A percentile compares a stretch with the other conserved stretches of the same genome.
phyloP scores from a whole-genome alignment of 2,113 vertebrate genomes.

The Thryonomys swinderianus region DNA sequence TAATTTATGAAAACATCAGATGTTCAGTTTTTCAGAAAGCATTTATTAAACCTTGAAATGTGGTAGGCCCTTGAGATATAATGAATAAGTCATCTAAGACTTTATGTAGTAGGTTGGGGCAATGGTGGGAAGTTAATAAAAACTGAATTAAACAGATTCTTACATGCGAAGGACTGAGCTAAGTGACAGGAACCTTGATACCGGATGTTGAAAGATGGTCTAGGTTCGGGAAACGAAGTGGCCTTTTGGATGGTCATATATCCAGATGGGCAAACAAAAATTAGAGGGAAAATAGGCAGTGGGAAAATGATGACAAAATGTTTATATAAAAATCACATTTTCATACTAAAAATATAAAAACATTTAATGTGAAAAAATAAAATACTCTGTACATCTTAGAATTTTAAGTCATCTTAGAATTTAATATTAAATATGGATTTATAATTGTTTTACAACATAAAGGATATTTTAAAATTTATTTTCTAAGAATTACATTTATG shows the following conservation, averaged over 20 bases:
- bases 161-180: not conserved
- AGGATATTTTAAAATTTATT: conserved; percentile 21
- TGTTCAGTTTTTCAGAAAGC: conserved; percentile 8
- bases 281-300: not conserved
- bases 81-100: not conserved
- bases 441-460: conserved; percentile 28
- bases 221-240: not conserved
- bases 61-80: not conserved
- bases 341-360: conserved; percentile 38
- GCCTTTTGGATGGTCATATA: not conserved
- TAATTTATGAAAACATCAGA: conserved; percentile 29
- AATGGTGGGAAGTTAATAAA: not conserved
- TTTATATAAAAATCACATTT: conserved; percentile 14
- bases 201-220: not conserved
- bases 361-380: conserved; percentile 33
- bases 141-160: conserved; percentile 8
- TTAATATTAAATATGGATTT: not conserved
- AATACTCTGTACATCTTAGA: not conserved
- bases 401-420: conserved; percentile 4
- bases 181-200: not conserved
- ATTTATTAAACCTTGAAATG: conserved; percentile 36
- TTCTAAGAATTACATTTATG: conserved; percentile 1
- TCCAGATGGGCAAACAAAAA: not conserved
- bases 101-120: not conserved
- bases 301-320: not conserved